Conservation (phyloP, 2,888 invertebrate species). For the Pinctada fucata region DNA sequence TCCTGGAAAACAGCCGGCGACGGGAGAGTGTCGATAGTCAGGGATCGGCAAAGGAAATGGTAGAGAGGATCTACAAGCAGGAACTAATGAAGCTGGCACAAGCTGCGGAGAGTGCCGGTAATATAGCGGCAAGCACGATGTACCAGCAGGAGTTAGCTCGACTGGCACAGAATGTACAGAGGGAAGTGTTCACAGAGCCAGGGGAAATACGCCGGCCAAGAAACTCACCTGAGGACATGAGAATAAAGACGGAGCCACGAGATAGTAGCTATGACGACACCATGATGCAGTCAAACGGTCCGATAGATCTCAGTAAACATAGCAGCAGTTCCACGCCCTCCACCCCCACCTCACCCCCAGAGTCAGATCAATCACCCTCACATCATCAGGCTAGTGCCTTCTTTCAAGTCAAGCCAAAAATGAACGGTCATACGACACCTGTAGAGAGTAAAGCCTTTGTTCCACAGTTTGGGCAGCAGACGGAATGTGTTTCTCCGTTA, state of each 20-base stretch:
- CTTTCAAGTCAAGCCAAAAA: conserved; percentile 87
- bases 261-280: conserved; percentile 64
- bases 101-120: conserved; percentile 74
- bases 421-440: conserved; percentile 64
- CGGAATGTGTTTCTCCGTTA: conserved; percentile 89
- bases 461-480: conserved; percentile 82
- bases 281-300: conserved; percentile 52
- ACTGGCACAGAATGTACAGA: conserved; percentile 80
- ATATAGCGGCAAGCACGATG: conserved; percentile 82
- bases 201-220: conserved; percentile 51
- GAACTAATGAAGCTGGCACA: conserved; percentile 94
- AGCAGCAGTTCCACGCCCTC: conserved; percentile 59
- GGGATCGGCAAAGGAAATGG: conserved; percentile 84
- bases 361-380: conserved; percentile 61
- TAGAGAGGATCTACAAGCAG: conserved; percentile 74
- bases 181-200: conserved; percentile 83
- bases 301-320: conserved; percentile 71
- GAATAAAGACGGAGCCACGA: conserved; percentile 64
- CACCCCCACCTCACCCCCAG: conserved; percentile 58
- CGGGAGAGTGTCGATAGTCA: conserved; percentile 49
- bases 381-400: conserved; percentile 81
- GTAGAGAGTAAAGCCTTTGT: conserved; percentile 49
- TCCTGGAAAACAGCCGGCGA: conserved; percentile 39
- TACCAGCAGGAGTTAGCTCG: conserved; percentile 96
- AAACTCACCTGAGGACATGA: conserved; percentile 48